phyloP scores from a whole-genome alignment of 2,113 vertebrate species.

The Gymnorhina tibicen region DNA sequence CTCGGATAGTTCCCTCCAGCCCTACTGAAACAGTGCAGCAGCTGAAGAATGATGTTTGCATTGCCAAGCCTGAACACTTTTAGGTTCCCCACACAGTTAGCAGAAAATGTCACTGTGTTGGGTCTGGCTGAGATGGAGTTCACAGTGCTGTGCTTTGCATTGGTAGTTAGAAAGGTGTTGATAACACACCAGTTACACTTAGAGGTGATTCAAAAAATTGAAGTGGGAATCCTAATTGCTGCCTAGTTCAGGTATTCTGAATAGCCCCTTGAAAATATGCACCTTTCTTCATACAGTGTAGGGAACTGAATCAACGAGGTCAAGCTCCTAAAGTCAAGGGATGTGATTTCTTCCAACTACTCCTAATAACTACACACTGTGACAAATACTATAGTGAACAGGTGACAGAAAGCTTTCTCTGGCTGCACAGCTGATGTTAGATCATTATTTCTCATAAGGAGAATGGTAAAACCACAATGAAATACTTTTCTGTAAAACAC shows the following conservation, averaged over 20 bases:
- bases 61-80: background rate
- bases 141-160: background rate
- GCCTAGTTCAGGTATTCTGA: background rate
- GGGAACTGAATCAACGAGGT: background rate
- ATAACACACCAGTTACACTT: background rate
- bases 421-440: background rate
- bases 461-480: background rate
- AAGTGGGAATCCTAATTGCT: background rate
- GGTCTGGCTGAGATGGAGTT: background rate
- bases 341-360: background rate
- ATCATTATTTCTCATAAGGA: conserved; percentile 19
- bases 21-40: background rate
- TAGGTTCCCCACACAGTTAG: background rate
- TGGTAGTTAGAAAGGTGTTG: background rate
- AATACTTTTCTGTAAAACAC: background rate
- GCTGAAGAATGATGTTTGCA: background rate
- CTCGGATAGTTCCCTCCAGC: background rate
- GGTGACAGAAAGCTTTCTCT: conserved; percentile 6
- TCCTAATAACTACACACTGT: background rate
- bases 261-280: background rate
- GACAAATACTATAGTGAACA: background rate
- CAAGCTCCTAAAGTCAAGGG: background rate
- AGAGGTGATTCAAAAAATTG: background rate
- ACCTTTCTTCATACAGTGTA: background rate
- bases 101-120: background rate